These are phyloP conservation scores for Portunus trituberculatus DNA, from an alignment of 1,140 invertebrate species.

Conservation along the genomic window DNA sequence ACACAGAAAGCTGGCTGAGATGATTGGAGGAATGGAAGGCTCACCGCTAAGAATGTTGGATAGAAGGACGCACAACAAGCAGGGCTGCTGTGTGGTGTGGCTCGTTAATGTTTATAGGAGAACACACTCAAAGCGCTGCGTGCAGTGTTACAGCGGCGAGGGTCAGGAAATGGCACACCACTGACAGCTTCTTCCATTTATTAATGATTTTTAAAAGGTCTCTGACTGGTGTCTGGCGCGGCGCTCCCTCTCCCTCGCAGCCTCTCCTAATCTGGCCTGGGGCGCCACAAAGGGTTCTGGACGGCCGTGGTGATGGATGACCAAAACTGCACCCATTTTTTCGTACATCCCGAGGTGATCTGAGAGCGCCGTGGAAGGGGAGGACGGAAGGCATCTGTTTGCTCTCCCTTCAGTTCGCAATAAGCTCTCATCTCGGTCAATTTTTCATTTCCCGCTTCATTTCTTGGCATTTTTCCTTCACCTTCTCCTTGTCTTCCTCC, in stretches of 20 bases:
- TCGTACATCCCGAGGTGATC: neutral
- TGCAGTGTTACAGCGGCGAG: neutral
- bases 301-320: neutral
- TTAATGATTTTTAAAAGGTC: neutral
- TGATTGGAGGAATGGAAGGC: neutral
- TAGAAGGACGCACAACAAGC: no score
- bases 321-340: neutral
- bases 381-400: neutral
- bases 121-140: no score
- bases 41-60: neutral
- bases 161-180: neutral
- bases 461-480: no score
- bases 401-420: neutral
- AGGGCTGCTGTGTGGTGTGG: neutral
- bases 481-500: no score
- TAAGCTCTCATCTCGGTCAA: no score
- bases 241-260: neutral
- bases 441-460: no score
- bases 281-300: neutral
- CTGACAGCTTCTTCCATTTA: neutral
- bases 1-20: neutral
- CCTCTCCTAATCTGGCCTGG: neutral
- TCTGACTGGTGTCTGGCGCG: neutral
- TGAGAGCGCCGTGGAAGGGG: neutral
- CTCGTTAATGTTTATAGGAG: no score